These are phyloP conservation scores for Vanessa tameamea DNA, from an alignment of 1,140 invertebrate genomes.

Conservation along the genomic window DNA sequence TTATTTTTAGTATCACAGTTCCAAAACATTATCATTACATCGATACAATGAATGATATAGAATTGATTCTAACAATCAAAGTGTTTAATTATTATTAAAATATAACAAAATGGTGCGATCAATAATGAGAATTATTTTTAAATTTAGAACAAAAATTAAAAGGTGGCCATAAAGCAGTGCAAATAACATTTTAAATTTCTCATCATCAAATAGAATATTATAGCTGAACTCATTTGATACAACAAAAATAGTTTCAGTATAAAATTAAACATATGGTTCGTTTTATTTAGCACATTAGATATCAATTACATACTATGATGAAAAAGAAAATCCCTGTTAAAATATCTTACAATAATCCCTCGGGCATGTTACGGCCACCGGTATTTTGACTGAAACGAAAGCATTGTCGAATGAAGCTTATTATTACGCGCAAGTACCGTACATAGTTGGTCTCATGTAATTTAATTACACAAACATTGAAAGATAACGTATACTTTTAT, in stretches of 20 bases:
- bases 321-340: too few species aligned
- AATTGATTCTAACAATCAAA: slow-evolving; percentile 27
- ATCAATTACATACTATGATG: too few species aligned
- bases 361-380: not conserved
- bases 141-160: not conserved
- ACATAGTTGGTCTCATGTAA: slow-evolving; percentile 1
- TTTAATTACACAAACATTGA: not conserved
- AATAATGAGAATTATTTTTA: not conserved
- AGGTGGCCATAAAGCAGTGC: not conserved
- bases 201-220: too few species aligned
- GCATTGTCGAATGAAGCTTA: not conserved
- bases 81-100: slow-evolving; percentile 13
- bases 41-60: slow-evolving; percentile 33
- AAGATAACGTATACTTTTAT: not conserved
- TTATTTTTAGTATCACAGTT: slow-evolving; percentile 48
- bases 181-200: not conserved
- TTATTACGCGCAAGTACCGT: not conserved
- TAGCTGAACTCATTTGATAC: too few species aligned
- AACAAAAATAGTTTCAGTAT: too few species aligned
- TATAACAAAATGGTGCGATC: slow-evolving; percentile 8
- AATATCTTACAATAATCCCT: too few species aligned
- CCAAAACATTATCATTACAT: slow-evolving; percentile 41
- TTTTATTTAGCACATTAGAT: too few species aligned
- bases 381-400: not conserved
- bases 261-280: too few species aligned